Base-by-base conservation (phyloP, 2,888 invertebrate genomes). In the Protula sp. region DNA sequence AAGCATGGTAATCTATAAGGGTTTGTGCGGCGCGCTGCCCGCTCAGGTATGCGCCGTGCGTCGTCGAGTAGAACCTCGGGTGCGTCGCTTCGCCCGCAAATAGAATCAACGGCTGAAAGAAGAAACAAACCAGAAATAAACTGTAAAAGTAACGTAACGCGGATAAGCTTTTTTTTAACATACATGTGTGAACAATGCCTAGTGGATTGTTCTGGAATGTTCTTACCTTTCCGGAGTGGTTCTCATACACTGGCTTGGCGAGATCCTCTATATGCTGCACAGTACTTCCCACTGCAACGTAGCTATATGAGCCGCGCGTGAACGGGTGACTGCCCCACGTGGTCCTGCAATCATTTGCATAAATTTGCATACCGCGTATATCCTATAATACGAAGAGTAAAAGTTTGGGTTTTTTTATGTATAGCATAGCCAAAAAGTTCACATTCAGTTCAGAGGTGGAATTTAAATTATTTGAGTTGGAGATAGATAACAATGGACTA, bases 31-130 rank as follows among this genome's bases (percentile, higher is more conserved):
- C 78, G 48, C 76, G 60, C 61, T 73, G 68, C 3, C 94, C 94
- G 54, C 91, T 90, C 57, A 94, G 83, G 76, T 90, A 92, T 38
- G 94, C 94, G 54, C 94, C 94, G 79, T 94, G 94, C 38, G 92
- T 93, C 1, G 94, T 95, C 54, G 94, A 94, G 82, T 94, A 95
- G 81, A 92, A 94, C 79, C 87, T 90, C 77, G 90, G 89, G 84
- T 94, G 94, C 50, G 94, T 94, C 74, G 94, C 94, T 84, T 95
- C 94, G 62, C 94, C 94, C 72, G 94, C 94, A 84, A 95, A 94
- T 75, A 91, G 83, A 71, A 93, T 82, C 47, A 86, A 86, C 70
- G 92, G 92, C 92, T 92, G 72, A 54, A 71, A 72, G 38, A 56
- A 54, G 53, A 30, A 9, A 19, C 26, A 24, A 27, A 29, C 52